Percentiles rank a stretch among this genome's conserved stretches.
Conservation (phyloP, 1,140 invertebrate species). For the Copidosoma floridanum region DNA sequence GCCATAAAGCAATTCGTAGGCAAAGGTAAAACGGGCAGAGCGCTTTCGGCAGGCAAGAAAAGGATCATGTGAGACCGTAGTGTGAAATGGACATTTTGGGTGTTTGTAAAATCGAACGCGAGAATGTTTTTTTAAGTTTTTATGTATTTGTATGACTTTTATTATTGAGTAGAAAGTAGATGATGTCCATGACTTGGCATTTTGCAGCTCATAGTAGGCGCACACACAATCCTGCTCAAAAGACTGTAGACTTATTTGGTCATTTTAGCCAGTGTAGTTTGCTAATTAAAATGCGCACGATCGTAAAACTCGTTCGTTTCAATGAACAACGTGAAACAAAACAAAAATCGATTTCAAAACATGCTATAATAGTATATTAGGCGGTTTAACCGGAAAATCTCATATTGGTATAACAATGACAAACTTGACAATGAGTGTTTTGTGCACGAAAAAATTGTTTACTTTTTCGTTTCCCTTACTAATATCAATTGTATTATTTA, state of each 20-base stretch:
- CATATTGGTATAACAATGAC: conserved; percentile 1
- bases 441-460: conserved; percentile 4
- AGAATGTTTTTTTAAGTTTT: conserved; percentile 23
- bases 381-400: background rate
- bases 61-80: conserved; percentile 42
- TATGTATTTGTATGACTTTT: too few species aligned
- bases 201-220: background rate
- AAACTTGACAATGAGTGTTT: background rate
- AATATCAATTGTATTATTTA: too few species aligned
- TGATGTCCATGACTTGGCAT: background rate
- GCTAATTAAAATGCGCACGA: conserved; percentile 11
- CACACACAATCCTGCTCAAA: background rate
- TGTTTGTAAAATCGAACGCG: conserved; percentile 12
- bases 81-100: conserved; percentile 37
- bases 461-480: background rate
- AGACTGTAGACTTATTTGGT: too few species aligned
- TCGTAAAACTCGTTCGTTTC: background rate
- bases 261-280: conserved; percentile 9
- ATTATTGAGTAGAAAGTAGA: too few species aligned
- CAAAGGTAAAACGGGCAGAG: conserved; percentile 44
- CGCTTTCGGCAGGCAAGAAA: conserved; percentile 29
- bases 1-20: conserved; percentile 46
- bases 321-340: too few species aligned
- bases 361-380: too few species aligned
- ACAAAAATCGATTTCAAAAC: background rate